Evolutionary conservation across 1,140 invertebrate genomes (phyloP).

Genomic region (Drosophila equinoxialis): DNA sequence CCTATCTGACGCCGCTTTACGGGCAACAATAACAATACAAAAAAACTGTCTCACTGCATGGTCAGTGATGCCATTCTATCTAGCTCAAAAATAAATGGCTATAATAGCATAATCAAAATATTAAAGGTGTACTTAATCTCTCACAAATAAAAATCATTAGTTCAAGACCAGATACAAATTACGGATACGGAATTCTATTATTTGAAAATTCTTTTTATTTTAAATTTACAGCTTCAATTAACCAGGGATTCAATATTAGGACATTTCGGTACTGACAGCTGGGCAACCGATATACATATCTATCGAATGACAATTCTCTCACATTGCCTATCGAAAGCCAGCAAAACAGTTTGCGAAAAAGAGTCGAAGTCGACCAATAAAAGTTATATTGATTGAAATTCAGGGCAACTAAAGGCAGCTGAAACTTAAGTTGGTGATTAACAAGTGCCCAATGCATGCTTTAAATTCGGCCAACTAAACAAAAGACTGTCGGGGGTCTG

Average conservation of each 20-base stretch:
- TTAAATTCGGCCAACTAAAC: constrained; percentile 23
- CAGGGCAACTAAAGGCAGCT: constrained; percentile 23
- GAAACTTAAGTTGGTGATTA: constrained; percentile 19
- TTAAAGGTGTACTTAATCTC: too few relatives aligned
- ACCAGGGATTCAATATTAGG: neutral
- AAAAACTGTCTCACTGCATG: constrained; percentile 12
- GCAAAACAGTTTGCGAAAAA: constrained; percentile 77
- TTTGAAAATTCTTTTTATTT: too few relatives aligned
- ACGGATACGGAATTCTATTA: too few relatives aligned
- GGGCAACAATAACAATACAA: constrained; percentile 36
- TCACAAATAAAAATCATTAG: too few relatives aligned
- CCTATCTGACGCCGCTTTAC: neutral
- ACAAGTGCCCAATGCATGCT: constrained; percentile 41
- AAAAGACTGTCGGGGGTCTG: constrained; percentile 22
- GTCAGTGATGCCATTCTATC: neutral
- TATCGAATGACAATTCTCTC: neutral
- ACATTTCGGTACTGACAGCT: neutral
- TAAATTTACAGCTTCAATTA: neutral
- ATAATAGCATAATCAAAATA: neutral
- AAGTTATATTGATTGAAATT: constrained; percentile 57
- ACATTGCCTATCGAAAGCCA: constrained; percentile 34
- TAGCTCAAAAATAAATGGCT: constrained; percentile 4
- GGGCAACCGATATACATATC: constrained; percentile 6
- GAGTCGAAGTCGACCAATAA: constrained; percentile 50
- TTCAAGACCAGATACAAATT: too few relatives aligned